These are phyloP conservation scores for Drosophila oshimai DNA, from an alignment of 1,140 invertebrate genomes.

Conservation along the genomic window DNA sequence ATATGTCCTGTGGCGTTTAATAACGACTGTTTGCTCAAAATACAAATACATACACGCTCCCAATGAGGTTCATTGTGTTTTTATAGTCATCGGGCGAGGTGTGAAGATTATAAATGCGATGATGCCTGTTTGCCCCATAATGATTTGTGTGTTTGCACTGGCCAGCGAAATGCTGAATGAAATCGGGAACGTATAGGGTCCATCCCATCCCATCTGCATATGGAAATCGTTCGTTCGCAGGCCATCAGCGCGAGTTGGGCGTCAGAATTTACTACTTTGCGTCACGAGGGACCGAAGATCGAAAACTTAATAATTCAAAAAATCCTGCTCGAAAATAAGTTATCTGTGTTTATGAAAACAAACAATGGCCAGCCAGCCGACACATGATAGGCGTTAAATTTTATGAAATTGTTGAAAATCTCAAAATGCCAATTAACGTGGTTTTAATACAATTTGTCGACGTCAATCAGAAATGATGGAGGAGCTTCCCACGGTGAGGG, in stretches of 20 bases:
- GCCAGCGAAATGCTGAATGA: constrained; percentile 34
- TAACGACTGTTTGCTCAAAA: constrained; percentile 26
- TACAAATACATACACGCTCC: constrained; percentile 1
- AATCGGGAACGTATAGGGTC: not conserved
- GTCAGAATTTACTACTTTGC: constrained; percentile 66
- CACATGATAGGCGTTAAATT: constrained; percentile 71
- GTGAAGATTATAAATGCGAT: constrained; percentile 14
- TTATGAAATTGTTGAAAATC: constrained; percentile 63
- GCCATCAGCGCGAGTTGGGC: constrained; percentile 33
- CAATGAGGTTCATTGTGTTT: constrained; percentile 32
- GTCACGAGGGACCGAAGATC: constrained; percentile 42
- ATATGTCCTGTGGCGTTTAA: constrained; percentile 37
- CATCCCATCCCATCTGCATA: constrained; percentile 36
- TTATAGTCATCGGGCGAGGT: constrained; percentile 51
- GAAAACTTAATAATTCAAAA: constrained; percentile 68
- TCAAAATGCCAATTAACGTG: constrained; percentile 41
- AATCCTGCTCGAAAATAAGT: constrained; percentile 56
- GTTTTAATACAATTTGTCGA: constrained; percentile 48
- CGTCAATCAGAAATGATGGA: constrained; percentile 26
- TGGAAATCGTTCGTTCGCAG: constrained; percentile 61
- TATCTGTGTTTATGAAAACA: constrained; percentile 69
- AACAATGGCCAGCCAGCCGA: constrained; percentile 38
- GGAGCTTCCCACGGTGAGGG: too few relatives aligned
- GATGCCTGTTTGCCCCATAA: constrained; percentile 13
- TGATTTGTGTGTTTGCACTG: constrained; percentile 53